Conservation (phyloP, 2,888 invertebrate species). For the Drosophila putrida region DNA sequence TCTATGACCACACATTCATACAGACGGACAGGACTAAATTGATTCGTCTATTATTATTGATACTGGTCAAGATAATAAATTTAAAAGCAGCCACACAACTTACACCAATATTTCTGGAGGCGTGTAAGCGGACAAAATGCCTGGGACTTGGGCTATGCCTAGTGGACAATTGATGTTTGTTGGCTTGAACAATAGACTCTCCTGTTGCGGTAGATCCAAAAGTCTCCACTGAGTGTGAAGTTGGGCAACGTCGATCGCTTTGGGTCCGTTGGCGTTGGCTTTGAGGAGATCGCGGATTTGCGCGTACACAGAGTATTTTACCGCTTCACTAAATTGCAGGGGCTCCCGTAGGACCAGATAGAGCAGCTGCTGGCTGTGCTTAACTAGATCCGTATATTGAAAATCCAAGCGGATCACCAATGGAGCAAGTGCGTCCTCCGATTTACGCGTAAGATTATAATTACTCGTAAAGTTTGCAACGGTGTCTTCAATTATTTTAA, state of each 20-base stretch:
- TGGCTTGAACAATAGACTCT: conserved; percentile 68
- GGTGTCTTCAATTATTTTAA: conserved; percentile 69
- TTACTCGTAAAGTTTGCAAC: conserved; percentile 62
- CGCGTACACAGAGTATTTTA: conserved; percentile 76
- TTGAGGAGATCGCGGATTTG: conserved; percentile 67
- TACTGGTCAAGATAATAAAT: no score
- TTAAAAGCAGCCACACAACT: conserved; percentile 44
- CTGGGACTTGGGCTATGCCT: conserved; percentile 72
- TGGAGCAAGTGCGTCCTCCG: conserved; percentile 79
- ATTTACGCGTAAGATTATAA: conserved; percentile 56
- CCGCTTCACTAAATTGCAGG: conserved; percentile 73
- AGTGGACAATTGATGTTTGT: conserved; percentile 50
- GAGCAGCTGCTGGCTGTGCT: conserved; percentile 57
- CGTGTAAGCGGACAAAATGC: conserved; percentile 79
- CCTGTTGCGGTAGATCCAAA: conserved; percentile 72
- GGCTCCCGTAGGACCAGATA: conserved; percentile 78
- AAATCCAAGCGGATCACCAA: conserved; percentile 73
- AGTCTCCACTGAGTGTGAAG: conserved; percentile 79
- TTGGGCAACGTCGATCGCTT: conserved; percentile 76
- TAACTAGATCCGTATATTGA: conserved; percentile 65
- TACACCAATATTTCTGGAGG: conserved; percentile 75
- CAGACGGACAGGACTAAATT: no score
- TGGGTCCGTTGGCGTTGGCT: conserved; percentile 37
- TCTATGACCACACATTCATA: no score
- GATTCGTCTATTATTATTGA: no score